These are phyloP conservation scores for Hemiprocne comata DNA, from an alignment of 2,113 vertebrate genomes.

Conservation along the genomic window DNA sequence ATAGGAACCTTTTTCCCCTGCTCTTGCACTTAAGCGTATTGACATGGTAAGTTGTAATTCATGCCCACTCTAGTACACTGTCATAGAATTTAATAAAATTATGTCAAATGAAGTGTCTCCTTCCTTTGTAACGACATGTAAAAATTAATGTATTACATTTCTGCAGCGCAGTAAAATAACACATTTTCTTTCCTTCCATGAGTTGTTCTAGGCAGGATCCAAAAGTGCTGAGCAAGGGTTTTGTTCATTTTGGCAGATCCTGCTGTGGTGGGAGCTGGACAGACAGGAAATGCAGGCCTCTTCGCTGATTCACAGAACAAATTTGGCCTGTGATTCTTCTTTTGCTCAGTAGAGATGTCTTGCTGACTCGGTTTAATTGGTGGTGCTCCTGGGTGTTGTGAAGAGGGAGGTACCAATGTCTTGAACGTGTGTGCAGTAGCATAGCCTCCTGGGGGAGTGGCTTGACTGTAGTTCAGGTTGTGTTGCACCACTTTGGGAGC, in stretches of 20 bases:
- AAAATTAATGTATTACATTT: background rate
- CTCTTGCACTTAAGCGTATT: background rate
- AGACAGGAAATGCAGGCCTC: conserved; percentile 54
- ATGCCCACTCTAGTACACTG: background rate
- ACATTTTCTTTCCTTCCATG: conserved; percentile 20
- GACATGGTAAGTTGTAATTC: background rate
- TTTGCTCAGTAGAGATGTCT: background rate
- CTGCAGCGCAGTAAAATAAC: background rate
- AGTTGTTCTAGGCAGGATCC: conserved; percentile 45
- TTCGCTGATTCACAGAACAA: background rate
- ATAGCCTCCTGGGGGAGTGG: background rate
- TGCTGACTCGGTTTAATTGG: conserved; percentile 15
- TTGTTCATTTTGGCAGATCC: conserved; percentile 4
- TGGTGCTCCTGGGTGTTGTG: conserved; percentile 18
- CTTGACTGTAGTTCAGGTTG: background rate
- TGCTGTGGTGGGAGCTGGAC: conserved; percentile 60
- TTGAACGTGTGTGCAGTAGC: background rate
- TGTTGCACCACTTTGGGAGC: background rate
- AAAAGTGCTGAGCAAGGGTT: conserved; percentile 47
- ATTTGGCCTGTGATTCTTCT: conserved; percentile 28
- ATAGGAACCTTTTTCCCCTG: background rate
- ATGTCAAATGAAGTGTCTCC: background rate
- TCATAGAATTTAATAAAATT: background rate
- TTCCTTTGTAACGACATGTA: background rate
- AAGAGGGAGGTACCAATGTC: background rate